Evolutionary conservation across 2,113 vertebrate genomes (phyloP).

Genomic region (Salvelinus namaycush): DNA sequence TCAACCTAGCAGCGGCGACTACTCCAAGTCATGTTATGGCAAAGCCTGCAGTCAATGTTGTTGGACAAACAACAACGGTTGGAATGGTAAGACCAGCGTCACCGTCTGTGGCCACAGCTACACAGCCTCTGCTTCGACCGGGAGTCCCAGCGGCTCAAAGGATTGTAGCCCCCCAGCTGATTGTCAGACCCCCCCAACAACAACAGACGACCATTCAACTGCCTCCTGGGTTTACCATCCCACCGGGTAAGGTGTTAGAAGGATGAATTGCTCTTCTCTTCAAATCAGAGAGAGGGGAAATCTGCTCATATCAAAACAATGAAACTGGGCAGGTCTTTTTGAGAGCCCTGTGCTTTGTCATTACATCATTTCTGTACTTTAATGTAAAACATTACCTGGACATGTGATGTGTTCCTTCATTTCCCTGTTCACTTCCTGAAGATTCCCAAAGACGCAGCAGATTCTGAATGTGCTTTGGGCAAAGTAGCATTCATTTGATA

Average conservation of each 20-base stretch:
- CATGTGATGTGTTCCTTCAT: neutral
- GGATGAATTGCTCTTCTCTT: slow-evolving; percentile 1
- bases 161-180: slow-evolving; percentile 82
- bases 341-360: too few relatives aligned
- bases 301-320: neutral
- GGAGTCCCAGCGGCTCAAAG: slow-evolving; percentile 72
- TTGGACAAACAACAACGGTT: slow-evolving; percentile 55
- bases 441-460: neutral
- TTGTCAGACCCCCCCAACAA: slow-evolving; percentile 83
- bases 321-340: neutral
- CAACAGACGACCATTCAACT: slow-evolving; percentile 87
- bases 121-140: slow-evolving; percentile 71
- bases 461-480: neutral
- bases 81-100: slow-evolving; percentile 63
- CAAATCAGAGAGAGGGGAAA: neutral
- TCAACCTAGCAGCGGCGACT: slow-evolving; percentile 45
- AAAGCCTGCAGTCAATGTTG: slow-evolving; percentile 54
- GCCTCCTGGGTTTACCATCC: slow-evolving; percentile 87
- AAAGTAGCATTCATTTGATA: neutral
- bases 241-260: slow-evolving; percentile 75
- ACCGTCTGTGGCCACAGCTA: slow-evolving; percentile 49
- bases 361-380: neutral
- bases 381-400: neutral
- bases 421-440: neutral
- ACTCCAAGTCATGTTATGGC: slow-evolving; percentile 42